Percentiles rank a stretch among this genome's conserved stretches.
phyloP scores from a whole-genome alignment of 2,797 vertebrate species.

The Sardinella longiceps region DNA sequence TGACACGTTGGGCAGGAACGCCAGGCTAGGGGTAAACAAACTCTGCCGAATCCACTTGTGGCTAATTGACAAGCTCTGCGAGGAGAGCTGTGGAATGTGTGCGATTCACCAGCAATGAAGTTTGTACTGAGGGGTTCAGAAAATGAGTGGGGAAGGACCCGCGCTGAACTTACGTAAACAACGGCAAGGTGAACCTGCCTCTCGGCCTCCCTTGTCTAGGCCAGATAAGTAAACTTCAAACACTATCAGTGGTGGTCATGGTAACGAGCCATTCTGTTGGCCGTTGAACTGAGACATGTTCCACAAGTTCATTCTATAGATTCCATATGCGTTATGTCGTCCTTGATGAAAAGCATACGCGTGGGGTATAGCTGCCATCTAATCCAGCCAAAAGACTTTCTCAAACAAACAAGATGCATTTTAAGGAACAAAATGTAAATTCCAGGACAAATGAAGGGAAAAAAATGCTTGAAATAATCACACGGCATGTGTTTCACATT shows the following conservation, averaged over 20 bases:
- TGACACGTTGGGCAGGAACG: slow-evolving; percentile 21
- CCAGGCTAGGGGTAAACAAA: slow-evolving; percentile 14
- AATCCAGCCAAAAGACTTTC: slow-evolving; percentile 46
- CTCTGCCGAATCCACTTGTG: slow-evolving; percentile 13
- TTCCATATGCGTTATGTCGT: slow-evolving; percentile 46
- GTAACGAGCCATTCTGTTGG: slow-evolving; percentile 1
- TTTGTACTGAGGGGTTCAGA: neutral
- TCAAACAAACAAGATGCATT: slow-evolving; percentile 54
- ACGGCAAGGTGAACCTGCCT: slow-evolving; percentile 16
- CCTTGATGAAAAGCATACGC: slow-evolving; percentile 55
- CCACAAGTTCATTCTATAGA: slow-evolving; percentile 49
- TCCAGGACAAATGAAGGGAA: slow-evolving; percentile 51
- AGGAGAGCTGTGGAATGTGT: slow-evolving; percentile 11
- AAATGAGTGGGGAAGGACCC: neutral
- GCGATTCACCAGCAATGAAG: neutral
- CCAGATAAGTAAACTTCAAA: slow-evolving; percentile 16
- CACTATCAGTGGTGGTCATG: slow-evolving; percentile 13
- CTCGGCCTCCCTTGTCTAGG: neutral
- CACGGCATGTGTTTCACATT: slow-evolving; percentile 52
- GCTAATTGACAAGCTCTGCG: slow-evolving; percentile 6
- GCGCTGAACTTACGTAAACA: neutral
- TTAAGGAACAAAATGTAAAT: slow-evolving; percentile 48
- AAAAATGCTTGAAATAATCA: slow-evolving; percentile 54
- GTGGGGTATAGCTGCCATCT: slow-evolving; percentile 48
- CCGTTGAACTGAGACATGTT: slow-evolving; percentile 24